Evolutionary conservation across 2,113 vertebrate species (phyloP).

Genomic region (Poeciliopsis prolifica): DNA sequence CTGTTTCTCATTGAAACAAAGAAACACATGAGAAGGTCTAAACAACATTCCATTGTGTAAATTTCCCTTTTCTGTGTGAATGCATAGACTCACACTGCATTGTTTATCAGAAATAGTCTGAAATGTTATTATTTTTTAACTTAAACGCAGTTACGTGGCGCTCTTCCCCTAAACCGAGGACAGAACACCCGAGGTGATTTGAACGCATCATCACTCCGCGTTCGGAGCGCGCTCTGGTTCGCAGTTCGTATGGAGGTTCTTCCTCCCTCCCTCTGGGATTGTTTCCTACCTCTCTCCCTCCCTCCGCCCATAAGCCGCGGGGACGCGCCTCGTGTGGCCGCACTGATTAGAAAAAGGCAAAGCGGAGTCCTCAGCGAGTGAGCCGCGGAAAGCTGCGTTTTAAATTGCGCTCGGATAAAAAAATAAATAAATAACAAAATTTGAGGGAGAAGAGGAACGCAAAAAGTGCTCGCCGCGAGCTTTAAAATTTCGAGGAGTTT

Average conservation of each 20-base stretch:
- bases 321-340: conserved; percentile 69
- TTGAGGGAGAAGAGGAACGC: not conserved
- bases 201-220: not conserved
- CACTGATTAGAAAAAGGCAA: conserved; percentile 76
- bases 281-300: conserved; percentile 23
- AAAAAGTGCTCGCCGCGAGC: conserved; percentile 5
- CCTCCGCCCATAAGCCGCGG: conserved; percentile 50
- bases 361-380: conserved; percentile 63
- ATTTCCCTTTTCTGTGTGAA: not conserved
- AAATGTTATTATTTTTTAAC: too few relatives aligned
- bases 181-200: not conserved
- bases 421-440: not conserved
- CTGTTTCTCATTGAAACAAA: too few relatives aligned
- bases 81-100: not conserved
- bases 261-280: not conserved
- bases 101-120: not conserved
- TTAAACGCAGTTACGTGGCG: too few relatives aligned
- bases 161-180: not conserved
- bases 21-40: not conserved
- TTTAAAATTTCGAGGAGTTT: conserved; percentile 29
- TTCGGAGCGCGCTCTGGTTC: not conserved
- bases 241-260: not conserved
- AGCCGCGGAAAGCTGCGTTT: conserved; percentile 37
- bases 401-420: conserved; percentile 35
- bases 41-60: not conserved